phyloP scores from a whole-genome alignment of 2,797 vertebrate genomes.

The Gymnopithys bicolor region DNA sequence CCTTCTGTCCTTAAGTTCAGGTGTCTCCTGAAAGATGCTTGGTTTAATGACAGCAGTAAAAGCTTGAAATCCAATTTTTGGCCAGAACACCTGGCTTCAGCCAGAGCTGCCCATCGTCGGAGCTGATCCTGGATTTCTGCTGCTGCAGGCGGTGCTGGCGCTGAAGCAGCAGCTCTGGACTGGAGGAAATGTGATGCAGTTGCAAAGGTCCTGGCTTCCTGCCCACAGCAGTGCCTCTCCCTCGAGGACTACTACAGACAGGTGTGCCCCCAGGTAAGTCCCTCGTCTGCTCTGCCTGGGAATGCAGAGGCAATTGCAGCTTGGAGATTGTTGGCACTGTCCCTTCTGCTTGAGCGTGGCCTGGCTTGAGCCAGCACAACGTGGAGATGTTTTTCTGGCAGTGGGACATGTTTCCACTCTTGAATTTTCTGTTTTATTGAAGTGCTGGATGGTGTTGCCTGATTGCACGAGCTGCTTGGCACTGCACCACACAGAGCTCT shows the following conservation, averaged over 20 bases:
- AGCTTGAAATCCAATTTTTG: not conserved
- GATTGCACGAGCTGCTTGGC: not conserved
- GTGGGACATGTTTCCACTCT: accelerated
- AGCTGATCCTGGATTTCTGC: slow-evolving; percentile 46
- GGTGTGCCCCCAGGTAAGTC: slow-evolving; percentile 90
- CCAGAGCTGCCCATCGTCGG: not conserved
- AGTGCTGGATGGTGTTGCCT: not conserved
- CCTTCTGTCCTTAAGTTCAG: not conserved
- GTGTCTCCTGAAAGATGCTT: not conserved
- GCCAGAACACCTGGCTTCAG: not conserved
- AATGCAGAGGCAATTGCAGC: not conserved
- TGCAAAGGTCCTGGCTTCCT: slow-evolving; percentile 88
- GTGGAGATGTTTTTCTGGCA: not conserved
- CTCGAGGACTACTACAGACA: slow-evolving; percentile 84
- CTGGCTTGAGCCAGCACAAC: accelerated
- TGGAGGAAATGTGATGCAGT: slow-evolving; percentile 91
- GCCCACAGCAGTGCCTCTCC: slow-evolving; percentile 90
- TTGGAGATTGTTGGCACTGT: not conserved
- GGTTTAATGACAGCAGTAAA: not conserved
- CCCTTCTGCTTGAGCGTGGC: accelerated
- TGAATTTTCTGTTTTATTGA: not conserved
- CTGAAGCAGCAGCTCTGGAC: slow-evolving; percentile 82
- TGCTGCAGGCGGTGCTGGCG: slow-evolving; percentile 74
- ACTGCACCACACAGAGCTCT: not conserved
- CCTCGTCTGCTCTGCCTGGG: not conserved